Percentiles rank a stretch among this genome's conserved stretches.
Conservation (phyloP, 2,113 vertebrate genomes). For the Dinomys branickii region DNA sequence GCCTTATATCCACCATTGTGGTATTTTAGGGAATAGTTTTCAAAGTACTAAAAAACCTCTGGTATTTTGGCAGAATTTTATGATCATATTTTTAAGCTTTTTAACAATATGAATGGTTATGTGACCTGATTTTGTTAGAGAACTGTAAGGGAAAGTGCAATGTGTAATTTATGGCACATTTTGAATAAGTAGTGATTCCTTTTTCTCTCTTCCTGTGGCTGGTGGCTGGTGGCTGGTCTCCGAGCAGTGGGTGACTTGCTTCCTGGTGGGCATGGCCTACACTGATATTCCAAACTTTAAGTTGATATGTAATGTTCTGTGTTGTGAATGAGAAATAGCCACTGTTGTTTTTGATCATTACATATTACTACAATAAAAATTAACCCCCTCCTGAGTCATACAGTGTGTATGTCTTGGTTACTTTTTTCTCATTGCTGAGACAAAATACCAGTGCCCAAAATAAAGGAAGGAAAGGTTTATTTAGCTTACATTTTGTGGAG, state of each 20-base stretch:
- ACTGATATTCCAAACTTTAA: too few relatives aligned
- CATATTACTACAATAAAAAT: not conserved
- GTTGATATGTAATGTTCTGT: not conserved
- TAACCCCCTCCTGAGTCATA: not conserved
- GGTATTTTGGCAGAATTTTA: not conserved
- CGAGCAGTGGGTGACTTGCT: not conserved
- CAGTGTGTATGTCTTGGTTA: not conserved
- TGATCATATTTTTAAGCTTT: not conserved
- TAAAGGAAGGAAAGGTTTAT: too few relatives aligned
- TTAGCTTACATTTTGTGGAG: too few relatives aligned
- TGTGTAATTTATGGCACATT: not conserved
- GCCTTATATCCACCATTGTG: not conserved
- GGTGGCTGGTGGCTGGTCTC: not conserved
- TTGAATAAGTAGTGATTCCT: not conserved
- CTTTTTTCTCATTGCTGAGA: too few relatives aligned
- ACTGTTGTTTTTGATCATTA: not conserved
- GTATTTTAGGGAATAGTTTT: not conserved
- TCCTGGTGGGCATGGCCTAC: not conserved
- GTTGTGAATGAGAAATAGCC: not conserved
- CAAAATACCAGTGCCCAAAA: too few relatives aligned
- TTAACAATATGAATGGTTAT: not conserved
- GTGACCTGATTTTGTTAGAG: not conserved
- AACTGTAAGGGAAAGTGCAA: not conserved
- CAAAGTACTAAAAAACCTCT: not conserved
- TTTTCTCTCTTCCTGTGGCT: not conserved